Evolutionary conservation across 2,113 vertebrate species (phyloP).

Genomic region (Gallinago paraguaiae): DNA sequence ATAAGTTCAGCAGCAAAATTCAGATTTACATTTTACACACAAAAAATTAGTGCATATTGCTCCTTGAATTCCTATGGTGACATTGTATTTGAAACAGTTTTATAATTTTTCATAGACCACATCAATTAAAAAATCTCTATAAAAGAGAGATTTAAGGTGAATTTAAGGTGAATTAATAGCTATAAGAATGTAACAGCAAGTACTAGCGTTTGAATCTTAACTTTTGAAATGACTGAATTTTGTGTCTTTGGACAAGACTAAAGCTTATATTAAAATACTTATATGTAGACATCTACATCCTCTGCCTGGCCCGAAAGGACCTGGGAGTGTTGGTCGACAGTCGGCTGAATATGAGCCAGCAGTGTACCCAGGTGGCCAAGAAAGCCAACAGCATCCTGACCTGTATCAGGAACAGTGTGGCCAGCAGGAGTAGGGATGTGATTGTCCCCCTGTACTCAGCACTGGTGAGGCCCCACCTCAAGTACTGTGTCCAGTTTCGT

Average conservation of each 20-base stretch:
- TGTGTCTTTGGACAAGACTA: not conserved
- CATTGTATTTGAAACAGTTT: not conserved
- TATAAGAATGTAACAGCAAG: not conserved
- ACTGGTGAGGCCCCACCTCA: not conserved
- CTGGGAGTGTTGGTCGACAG: not conserved
- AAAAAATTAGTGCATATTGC: not conserved
- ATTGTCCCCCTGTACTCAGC: not conserved
- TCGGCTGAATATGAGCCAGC: not conserved
- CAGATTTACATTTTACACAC: not conserved
- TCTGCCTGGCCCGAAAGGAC: not conserved
- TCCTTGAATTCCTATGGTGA: not conserved
- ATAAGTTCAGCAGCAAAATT: not conserved
- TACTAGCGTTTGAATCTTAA: not conserved
- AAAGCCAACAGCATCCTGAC: not conserved
- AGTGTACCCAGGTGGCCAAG: not conserved
- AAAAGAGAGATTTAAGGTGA: not conserved
- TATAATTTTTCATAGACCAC: not conserved
- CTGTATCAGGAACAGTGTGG: no score
- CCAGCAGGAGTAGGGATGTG: not conserved
- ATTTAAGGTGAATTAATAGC: not conserved
- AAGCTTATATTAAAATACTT: not conserved
- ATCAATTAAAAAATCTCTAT: not conserved
- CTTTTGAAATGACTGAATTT: not conserved
- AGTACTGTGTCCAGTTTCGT: not conserved
- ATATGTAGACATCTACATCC: not conserved